Evolutionary conservation across 2,797 vertebrate species (phyloP).

Genomic region (Bovichtus diacanthus): DNA sequence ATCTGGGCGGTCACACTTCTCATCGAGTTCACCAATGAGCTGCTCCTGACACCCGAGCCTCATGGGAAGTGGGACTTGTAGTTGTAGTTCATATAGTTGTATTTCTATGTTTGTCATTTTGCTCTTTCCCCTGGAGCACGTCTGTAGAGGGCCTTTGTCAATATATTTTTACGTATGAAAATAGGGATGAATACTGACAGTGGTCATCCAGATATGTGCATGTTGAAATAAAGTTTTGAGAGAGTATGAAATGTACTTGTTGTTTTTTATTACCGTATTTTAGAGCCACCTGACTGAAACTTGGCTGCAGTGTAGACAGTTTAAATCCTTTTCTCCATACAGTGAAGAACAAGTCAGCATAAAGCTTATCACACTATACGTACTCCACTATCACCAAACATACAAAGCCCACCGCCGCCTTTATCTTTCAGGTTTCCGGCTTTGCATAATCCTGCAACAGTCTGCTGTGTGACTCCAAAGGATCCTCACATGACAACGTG

Average conservation of each 20-base stretch:
- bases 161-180: constrained; percentile 78
- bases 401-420: constrained; percentile 33
- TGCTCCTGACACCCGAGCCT: constrained; percentile 9
- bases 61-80: constrained; percentile 41
- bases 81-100: constrained; percentile 53
- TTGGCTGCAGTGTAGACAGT: not conserved
- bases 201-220: constrained; percentile 69
- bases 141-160: constrained; percentile 74
- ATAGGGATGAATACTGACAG: constrained; percentile 55
- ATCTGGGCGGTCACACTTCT: constrained; percentile 71
- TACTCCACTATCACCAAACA: constrained; percentile 31
- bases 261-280: constrained; percentile 20
- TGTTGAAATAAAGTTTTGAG: constrained; percentile 82
- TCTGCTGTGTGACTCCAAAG: not conserved
- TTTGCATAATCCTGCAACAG: constrained; percentile 25
- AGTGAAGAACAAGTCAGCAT: constrained; percentile 39
- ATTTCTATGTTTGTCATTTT: constrained; percentile 49
- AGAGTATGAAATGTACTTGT: constrained; percentile 34
- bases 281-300: not conserved
- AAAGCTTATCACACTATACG: constrained; percentile 51
- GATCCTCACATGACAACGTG: constrained; percentile 25
- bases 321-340: not conserved
- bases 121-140: constrained; percentile 67
- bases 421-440: constrained; percentile 52
- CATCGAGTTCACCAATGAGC: constrained; percentile 79